Conservation (phyloP, 2,113 vertebrate genomes). For the Phasianus colchicus region DNA sequence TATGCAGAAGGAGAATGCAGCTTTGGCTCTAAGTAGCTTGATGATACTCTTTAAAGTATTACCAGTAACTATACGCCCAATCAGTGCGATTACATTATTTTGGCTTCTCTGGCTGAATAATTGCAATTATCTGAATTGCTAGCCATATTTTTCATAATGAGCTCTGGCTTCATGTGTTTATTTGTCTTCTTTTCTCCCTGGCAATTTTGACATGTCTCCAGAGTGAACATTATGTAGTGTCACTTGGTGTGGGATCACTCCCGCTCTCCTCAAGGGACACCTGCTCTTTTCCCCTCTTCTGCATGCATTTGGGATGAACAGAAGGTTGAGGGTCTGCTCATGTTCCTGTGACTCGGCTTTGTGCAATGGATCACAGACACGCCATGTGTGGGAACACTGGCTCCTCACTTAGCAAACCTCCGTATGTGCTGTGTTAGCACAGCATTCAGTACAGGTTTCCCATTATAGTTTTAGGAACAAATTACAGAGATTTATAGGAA, state of each 20-base stretch:
- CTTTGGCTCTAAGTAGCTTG: slow-evolving; percentile 21
- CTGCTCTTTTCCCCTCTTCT: slow-evolving; percentile 61
- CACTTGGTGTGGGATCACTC: slow-evolving; percentile 33
- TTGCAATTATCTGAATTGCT: slow-evolving; percentile 36
- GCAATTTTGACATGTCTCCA: slow-evolving; percentile 63
- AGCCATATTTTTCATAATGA: slow-evolving; percentile 60
- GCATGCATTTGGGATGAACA: slow-evolving; percentile 59
- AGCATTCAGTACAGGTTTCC: slow-evolving; percentile 47
- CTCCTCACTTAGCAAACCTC: slow-evolving; percentile 52
- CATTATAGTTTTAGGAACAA: slow-evolving; percentile 55
- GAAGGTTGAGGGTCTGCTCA: slow-evolving; percentile 73
- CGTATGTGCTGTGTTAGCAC: slow-evolving; percentile 58
- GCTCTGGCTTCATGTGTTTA: slow-evolving; percentile 50
- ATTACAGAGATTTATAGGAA: slow-evolving; percentile 48
- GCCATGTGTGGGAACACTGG: slow-evolving; percentile 54
- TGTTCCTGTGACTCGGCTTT: slow-evolving; percentile 51
- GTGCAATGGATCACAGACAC: slow-evolving; percentile 62
- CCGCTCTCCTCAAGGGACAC: slow-evolving; percentile 53
- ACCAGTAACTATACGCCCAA: background rate
- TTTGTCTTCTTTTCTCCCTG: slow-evolving; percentile 39
- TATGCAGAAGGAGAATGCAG: background rate
- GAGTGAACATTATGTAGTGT: slow-evolving; percentile 39
- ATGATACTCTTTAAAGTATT: background rate
- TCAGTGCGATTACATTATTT: slow-evolving; percentile 20
- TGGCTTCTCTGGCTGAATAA: slow-evolving; percentile 37